These are phyloP conservation scores for Phrynocephalus forsythii DNA, from an alignment of 2,797 vertebrate species.

Conservation along the genomic window DNA sequence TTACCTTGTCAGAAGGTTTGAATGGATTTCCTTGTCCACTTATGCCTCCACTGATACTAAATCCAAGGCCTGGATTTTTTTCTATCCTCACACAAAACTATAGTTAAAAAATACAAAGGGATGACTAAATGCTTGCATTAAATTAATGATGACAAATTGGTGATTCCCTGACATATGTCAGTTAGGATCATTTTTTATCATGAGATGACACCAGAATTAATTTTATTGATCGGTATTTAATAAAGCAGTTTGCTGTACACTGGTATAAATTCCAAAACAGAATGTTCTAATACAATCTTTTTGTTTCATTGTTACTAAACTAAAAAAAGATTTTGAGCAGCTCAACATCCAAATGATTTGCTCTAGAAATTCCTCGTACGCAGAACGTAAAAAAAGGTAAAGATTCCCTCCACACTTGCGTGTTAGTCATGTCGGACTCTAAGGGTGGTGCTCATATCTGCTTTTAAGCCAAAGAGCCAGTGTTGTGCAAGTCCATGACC, in stretches of 20 bases:
- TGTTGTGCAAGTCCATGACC: too few relatives aligned
- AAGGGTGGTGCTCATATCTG: too few relatives aligned
- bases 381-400: not conserved
- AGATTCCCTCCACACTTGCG: too few relatives aligned
- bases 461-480: too few relatives aligned
- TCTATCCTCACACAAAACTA: conserved; percentile 99
- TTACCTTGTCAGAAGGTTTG: conserved; percentile 99
- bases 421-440: too few relatives aligned
- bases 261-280: not conserved
- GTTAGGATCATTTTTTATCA: not conserved
- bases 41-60: conserved; percentile 99
- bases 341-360: not conserved
- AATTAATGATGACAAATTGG: not conserved
- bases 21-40: conserved; percentile 99
- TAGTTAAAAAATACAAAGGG: conserved; percentile 57
- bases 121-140: conserved; percentile 20
- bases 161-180: not conserved
- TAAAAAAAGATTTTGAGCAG: not conserved
- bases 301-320: not conserved
- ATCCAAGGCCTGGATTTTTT: conserved; percentile 98
- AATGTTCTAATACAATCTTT: not conserved
- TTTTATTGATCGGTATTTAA: not conserved
- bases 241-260: not conserved
- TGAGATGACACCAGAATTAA: not conserved
- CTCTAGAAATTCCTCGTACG: not conserved